A percentile compares a stretch with the other conserved stretches of the same genome.
These are phyloP conservation scores for Drosophila anomalipes DNA, from an alignment of 2,888 invertebrate genomes.

Conservation along the genomic window DNA sequence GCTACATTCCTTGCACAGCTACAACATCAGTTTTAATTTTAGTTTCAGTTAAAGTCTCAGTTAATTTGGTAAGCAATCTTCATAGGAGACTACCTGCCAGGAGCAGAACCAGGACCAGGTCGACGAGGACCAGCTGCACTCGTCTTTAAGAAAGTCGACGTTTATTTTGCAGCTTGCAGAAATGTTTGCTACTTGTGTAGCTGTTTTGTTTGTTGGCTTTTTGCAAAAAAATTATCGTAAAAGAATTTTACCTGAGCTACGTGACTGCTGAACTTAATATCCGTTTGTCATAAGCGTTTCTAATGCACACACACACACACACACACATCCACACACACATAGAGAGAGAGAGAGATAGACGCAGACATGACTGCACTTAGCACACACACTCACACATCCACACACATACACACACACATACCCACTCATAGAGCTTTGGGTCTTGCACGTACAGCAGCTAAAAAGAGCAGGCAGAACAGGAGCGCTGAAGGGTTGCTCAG, in stretches of 20 bases:
- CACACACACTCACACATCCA: too few relatives aligned
- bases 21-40: background rate
- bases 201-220: constrained; percentile 36
- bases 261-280: constrained; percentile 82
- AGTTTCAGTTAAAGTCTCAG: constrained; percentile 4
- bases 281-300: constrained; percentile 74
- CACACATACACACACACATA: constrained; percentile 1
- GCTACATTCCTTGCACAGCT: background rate
- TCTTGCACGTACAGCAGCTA: constrained; percentile 53
- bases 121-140: constrained; percentile 1
- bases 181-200: constrained; percentile 40
- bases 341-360: constrained; percentile 23
- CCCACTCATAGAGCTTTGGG: constrained; percentile 6
- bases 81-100: background rate
- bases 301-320: constrained; percentile 64
- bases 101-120: background rate
- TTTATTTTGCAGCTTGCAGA: constrained; percentile 36
- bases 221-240: constrained; percentile 80
- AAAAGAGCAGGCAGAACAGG: constrained; percentile 41
- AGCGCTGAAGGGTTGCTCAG: constrained; percentile 17
- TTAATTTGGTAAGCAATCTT: background rate
- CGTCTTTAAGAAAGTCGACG: constrained; percentile 26
- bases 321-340: constrained; percentile 36
- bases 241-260: constrained; percentile 83
- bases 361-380: constrained; percentile 64